phyloP scores from a whole-genome alignment of 2,113 vertebrate genomes.

The Gallinago jamesoni region DNA sequence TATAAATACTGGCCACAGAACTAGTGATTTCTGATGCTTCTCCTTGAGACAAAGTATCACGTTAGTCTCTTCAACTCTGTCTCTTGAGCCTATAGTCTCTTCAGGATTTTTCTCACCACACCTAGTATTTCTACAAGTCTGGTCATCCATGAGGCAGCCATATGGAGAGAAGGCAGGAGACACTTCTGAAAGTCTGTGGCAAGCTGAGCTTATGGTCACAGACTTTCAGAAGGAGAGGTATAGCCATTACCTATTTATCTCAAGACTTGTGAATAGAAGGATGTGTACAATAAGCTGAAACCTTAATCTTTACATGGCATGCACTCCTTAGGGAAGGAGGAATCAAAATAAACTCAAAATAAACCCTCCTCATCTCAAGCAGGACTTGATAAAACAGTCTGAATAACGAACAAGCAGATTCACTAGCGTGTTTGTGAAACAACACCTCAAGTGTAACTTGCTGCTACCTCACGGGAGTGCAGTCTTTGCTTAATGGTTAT shows the following conservation, averaged over 20 bases:
- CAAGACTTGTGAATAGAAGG: neutral
- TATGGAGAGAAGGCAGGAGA: neutral
- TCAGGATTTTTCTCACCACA: neutral
- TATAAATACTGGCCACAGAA: neutral
- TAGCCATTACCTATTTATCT: neutral
- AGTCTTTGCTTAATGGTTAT: neutral
- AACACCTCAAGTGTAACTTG: neutral
- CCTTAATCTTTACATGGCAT: neutral
- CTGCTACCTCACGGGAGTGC: neutral
- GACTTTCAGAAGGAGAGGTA: neutral
- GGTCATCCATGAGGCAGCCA: neutral
- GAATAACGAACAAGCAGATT: neutral
- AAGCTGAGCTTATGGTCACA: neutral
- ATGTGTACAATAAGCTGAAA: neutral
- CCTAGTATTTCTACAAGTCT: neutral
- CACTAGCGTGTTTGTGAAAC: neutral
- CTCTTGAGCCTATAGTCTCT: neutral
- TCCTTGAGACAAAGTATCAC: neutral
- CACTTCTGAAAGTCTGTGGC: neutral
- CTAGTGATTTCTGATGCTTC: neutral
- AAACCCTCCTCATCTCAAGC: neutral
- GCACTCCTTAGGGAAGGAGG: neutral
- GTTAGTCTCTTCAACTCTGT: neutral
- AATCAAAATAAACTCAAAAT: neutral
- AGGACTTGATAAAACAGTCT: neutral